Base-by-base conservation (phyloP, 2,797 vertebrate species). In the Rhynchotus rufescens region DNA sequence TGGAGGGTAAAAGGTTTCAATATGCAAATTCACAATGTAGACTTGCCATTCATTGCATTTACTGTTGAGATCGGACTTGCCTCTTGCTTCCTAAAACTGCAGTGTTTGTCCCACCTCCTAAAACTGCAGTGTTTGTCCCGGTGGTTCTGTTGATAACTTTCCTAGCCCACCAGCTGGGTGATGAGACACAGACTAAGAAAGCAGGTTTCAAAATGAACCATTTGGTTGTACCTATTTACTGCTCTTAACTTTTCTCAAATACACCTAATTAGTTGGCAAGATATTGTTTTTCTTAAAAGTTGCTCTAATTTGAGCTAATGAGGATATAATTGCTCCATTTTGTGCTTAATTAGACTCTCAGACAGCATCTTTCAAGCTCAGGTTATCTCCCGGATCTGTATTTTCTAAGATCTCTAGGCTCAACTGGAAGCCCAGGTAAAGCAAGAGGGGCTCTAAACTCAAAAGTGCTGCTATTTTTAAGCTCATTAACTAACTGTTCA, bases 281-380 rank as follows among this genome's bases (percentile, higher is more conserved):
- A 32, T 47, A 64, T 93, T 94, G 88, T 73, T 94, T 91, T 91
- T 92, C 90, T 86, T 95, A 52, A 60, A 93, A 91, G 68, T 91
- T 66, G 3, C 73, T 90, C 69, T 93, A 90, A 91, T 93, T 92
- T 88, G 59, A 92, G 61, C 69, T 69, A 92, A 91, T 91, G 93
- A 87, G 84, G 93, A 80, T 88, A 88, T 86, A 95, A 92, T 93
- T 91, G 77, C 30, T 16, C 26, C 88, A 71, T 93, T 94, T 94
- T 90, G 92, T 93, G 84, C 69, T 67, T 94, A 93, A 91, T 92
- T 96, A 93, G 88, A 78, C 66, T 88, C 73, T 86, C 19, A 62
- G 92, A 88, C 77, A 91, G n/a, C 61, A 91, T 83, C 73, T 93
- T n/a, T 75, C 60, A 92, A 62, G 23, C 38, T 91, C 40, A 86